phyloP scores from a whole-genome alignment of 2,888 invertebrate genomes.

The Smittia aterrima region DNA sequence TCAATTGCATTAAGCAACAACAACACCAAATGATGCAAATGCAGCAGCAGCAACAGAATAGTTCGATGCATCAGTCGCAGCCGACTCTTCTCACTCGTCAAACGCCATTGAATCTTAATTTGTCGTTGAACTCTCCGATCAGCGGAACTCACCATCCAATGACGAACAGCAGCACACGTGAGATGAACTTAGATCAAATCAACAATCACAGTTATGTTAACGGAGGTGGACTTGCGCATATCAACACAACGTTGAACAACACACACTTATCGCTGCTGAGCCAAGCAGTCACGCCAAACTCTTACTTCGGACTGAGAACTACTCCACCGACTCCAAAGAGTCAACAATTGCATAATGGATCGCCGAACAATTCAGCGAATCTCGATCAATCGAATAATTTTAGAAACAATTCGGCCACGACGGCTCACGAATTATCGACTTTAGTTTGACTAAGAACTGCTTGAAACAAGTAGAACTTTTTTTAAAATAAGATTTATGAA shows the following conservation, averaged over 20 bases:
- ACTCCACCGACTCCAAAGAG: conserved; percentile 53
- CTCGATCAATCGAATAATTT: conserved; percentile 33
- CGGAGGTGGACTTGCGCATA: conserved; percentile 40
- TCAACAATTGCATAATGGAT: conserved; percentile 31
- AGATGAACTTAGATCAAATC: conserved; percentile 42
- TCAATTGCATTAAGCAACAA: conserved; percentile 43
- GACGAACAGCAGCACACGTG: conserved; percentile 43
- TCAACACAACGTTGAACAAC: conserved; percentile 44
- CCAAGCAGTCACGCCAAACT: conserved; percentile 51
- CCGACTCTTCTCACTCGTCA: conserved; percentile 41
- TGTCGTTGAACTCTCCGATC: conserved; percentile 39
- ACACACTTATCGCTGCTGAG: conserved; percentile 45
- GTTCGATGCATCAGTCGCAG: conserved; percentile 46
- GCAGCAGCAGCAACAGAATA: conserved; percentile 47
- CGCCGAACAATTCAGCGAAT: conserved; percentile 26
- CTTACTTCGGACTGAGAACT: conserved; percentile 50
- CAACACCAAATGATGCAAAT: conserved; percentile 50
- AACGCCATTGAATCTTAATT: conserved; percentile 40
- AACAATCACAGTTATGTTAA: conserved; percentile 41
- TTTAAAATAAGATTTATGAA: not conserved
- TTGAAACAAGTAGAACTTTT: not conserved
- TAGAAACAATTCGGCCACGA: conserved; percentile 27
- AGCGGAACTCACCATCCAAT: conserved; percentile 43
- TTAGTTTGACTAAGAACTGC: conserved; percentile 2
- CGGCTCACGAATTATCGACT: conserved; percentile 30